Conservation (phyloP, 2,797 vertebrate genomes). For the Anisognathus igniventris region DNA sequence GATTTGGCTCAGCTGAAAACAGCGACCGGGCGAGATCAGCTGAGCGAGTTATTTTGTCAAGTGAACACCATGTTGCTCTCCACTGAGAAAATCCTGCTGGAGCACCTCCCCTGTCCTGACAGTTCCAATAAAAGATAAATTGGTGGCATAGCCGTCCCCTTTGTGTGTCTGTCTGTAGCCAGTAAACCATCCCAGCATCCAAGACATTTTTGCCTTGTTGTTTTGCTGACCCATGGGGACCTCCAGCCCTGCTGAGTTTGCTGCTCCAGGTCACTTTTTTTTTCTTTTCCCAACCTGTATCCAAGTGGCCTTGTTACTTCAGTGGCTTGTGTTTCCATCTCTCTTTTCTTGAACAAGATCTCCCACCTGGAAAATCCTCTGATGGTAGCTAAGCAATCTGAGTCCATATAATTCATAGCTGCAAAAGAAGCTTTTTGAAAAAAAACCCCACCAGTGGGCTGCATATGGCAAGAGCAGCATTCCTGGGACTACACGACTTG, state of each 20-base stretch:
- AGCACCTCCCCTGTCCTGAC: background rate
- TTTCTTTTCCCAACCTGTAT: background rate
- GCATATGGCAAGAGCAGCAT: conserved; percentile 44
- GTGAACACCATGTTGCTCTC: background rate
- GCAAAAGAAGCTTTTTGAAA: conserved; percentile 4
- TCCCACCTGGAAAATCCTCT: conserved; percentile 68
- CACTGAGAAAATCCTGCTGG: background rate
- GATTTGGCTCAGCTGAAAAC: background rate
- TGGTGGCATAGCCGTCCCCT: background rate
- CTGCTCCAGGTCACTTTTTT: background rate
- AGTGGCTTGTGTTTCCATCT: conserved; percentile 17
- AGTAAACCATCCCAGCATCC: background rate
- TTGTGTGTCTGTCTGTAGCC: conserved; percentile 15
- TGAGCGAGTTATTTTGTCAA: background rate
- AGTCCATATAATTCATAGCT: conserved; percentile 57
- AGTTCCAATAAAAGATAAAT: background rate
- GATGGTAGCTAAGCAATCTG: conserved; percentile 53
- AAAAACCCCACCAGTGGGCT: background rate
- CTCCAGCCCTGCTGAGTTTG: background rate
- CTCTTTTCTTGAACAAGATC: conserved; percentile 42
- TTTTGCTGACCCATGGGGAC: background rate
- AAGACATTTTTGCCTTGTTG: background rate
- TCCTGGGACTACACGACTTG: conserved; percentile 46
- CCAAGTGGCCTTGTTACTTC: background rate
- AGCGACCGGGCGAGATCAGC: background rate